phyloP scores from a whole-genome alignment of 2,888 invertebrate genomes.

The Trimorus sp. region DNA sequence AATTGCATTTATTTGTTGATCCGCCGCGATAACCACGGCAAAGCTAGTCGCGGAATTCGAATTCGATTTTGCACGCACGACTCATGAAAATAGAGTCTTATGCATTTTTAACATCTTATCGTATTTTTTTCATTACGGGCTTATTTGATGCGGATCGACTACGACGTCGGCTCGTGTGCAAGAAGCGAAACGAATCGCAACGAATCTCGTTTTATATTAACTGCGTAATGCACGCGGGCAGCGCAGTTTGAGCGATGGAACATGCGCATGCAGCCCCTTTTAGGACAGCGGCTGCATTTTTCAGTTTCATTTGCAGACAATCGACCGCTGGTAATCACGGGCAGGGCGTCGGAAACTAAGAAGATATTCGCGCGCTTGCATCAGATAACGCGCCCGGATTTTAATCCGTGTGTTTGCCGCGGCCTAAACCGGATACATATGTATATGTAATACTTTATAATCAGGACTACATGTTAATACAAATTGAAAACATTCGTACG shows the following conservation, averaged over 20 bases:
- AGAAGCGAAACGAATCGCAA: constrained; percentile 71
- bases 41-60: constrained; percentile 46
- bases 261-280: constrained; percentile 68
- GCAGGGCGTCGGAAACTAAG: constrained; percentile 77
- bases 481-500: constrained; percentile 60
- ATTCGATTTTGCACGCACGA: constrained; percentile 60
- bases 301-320: constrained; percentile 77
- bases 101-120: constrained; percentile 66
- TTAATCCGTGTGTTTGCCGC: constrained; percentile 62
- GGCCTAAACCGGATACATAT: constrained; percentile 69
- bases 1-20: constrained; percentile 63
- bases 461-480: constrained; percentile 64
- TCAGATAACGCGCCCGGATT: constrained; percentile 74
- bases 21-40: constrained; percentile 44
- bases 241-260: constrained; percentile 66
- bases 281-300: constrained; percentile 74
- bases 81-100: constrained; percentile 62
- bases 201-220: constrained; percentile 71
- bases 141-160: constrained; percentile 65
- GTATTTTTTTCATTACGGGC: constrained; percentile 59
- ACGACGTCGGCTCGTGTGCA: constrained; percentile 65
- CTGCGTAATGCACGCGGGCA: constrained; percentile 63
- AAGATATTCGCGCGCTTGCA: constrained; percentile 78
- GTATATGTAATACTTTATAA: constrained; percentile 63
- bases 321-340: constrained; percentile 76